Conservation (phyloP, 2,113 vertebrate genomes). For the Terrapene triunguis region DNA sequence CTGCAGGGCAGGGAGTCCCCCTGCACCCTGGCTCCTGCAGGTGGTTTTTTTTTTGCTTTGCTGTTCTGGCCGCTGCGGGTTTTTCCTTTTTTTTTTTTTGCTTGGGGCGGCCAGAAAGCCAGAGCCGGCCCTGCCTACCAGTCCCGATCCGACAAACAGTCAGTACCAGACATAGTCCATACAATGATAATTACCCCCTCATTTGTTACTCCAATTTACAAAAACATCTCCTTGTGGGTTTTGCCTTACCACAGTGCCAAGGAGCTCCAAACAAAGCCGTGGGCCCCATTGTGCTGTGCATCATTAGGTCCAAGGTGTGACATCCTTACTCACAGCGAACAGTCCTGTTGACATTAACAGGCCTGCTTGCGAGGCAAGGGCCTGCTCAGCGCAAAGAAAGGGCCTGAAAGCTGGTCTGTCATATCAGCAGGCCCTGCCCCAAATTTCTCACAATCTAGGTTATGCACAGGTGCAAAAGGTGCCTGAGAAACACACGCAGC, state of each 20-base stretch:
- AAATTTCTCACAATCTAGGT: conserved; percentile 48
- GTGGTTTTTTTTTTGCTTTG: too few species aligned
- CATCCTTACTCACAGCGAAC: neutral
- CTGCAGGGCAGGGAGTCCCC: too few species aligned
- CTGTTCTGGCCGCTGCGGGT: too few species aligned
- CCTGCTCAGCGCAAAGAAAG: neutral
- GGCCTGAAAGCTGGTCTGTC: neutral
- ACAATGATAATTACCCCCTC: neutral
- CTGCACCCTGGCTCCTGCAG: too few species aligned
- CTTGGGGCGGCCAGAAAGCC: too few species aligned
- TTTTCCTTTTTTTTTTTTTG: too few species aligned
- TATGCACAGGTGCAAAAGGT: conserved; percentile 11
- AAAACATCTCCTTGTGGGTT: neutral
- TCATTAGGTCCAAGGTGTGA: neutral
- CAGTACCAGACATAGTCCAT: neutral
- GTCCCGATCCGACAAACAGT: neutral
- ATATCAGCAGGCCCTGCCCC: conserved; percentile 20
- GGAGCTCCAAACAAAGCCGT: neutral
- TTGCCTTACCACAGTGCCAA: neutral
- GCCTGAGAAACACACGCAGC: conserved; percentile 39
- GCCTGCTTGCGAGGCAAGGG: neutral
- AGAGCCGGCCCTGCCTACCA: too few species aligned
- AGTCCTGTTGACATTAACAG: neutral
- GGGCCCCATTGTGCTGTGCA: neutral
- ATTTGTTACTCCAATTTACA: neutral